Base-by-base conservation (phyloP, 1,140 invertebrate genomes). In the Ceratina japonica region DNA sequence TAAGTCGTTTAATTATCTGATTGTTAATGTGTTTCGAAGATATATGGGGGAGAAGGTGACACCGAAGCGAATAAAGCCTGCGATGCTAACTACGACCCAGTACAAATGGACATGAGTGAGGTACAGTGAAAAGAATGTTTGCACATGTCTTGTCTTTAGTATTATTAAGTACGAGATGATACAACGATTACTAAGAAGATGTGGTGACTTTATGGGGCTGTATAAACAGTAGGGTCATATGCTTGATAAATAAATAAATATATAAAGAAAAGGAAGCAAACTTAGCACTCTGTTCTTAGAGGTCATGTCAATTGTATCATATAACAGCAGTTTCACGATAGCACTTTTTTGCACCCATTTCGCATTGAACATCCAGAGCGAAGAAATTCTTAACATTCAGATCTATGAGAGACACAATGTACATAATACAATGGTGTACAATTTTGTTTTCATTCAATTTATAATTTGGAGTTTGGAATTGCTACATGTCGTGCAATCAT, bases 81-180 rank as follows among this genome's bases (percentile, higher is more conserved):
- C 16, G 93, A 94, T 76, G 91, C 89, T 16, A 94, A 94, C 77
- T 94, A 94, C 71, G 93, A 94, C 74, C 92, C 93, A 64, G 93
- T 94, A 31, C 93, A 93, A 88, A 94, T 94, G 93, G 93, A 94
- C 84, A 91, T 94, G 90, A 94, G 93, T 91, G 94, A 94, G 93
- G 94, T 94, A 94, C 75, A 84, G 87, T 84, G 69, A 58, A 85
- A 86, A 75, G 62, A 37, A 82, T 80, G 76, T 22, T 31, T 62
- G 49, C 27, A 70, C 64, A 73, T 54, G 24, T 16, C 37, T 75
- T 85, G 49, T 78, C 72, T 20, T 12, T 86, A 82, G 66, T 72
- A 24, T 72, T 86, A 86, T 72, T 86, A 86, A 86, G 80, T 85
- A 79, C 13, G 24, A 66, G 81, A 81, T 62, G 62, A 79, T 85